Percentiles rank a stretch among this genome's conserved stretches.
phyloP scores from a whole-genome alignment of 2,888 invertebrate species.

The Melieria omissa region DNA sequence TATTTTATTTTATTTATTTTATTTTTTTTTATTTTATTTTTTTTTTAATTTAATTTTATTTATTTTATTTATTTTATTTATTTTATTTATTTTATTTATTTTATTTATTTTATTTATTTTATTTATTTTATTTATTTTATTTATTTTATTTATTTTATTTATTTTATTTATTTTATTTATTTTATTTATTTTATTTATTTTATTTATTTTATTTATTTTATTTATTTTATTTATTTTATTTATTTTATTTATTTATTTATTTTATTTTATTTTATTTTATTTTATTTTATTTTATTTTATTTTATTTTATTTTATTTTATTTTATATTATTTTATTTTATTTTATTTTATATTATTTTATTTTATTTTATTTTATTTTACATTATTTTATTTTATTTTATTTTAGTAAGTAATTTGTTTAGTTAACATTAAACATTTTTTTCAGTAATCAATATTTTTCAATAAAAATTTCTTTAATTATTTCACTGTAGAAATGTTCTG shows the following conservation, averaged over 20 bases:
- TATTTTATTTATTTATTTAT: conserved; percentile 8
- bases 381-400: conserved; percentile 8
- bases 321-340: conserved; percentile 2
- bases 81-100: conserved; percentile 5
- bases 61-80: conserved; percentile 9
- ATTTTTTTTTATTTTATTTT: conserved; percentile 9
- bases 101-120: conserved; percentile 2
- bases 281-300: conserved; percentile 11
- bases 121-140: conserved; percentile 12
- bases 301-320: conserved; percentile 11
- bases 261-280: conserved; percentile 11
- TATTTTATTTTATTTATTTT: conserved; percentile 16
- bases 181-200: conserved; percentile 3
- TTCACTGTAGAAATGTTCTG: too few relatives aligned
- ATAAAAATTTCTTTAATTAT: too few relatives aligned
- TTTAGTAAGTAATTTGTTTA: conserved; percentile 23
- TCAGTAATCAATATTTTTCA: too few relatives aligned
- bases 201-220: conserved; percentile 4
- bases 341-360: conserved; percentile 3
- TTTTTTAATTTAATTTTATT: conserved; percentile 3
- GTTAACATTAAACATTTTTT: neutral
- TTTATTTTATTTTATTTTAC: conserved; percentile 1
- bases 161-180: conserved; percentile 11
- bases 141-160: conserved; percentile 12
- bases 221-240: conserved; percentile 5